Evolutionary conservation across 2,113 vertebrate genomes (phyloP).

Genomic region (Ifrita kowaldi): DNA sequence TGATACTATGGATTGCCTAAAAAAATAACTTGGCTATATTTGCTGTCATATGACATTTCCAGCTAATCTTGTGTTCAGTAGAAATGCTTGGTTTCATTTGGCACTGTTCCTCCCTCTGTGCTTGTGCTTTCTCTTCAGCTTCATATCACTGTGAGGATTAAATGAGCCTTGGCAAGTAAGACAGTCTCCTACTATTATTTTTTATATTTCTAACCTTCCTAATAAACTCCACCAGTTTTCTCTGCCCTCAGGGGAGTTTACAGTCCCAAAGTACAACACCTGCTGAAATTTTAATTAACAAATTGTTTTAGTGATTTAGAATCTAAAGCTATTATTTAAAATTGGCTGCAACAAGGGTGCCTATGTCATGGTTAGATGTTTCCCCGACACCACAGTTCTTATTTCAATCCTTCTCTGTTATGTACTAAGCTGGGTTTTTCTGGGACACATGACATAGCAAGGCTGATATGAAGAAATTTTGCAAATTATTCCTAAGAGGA

Average conservation of each 20-base stretch:
- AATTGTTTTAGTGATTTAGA: background rate
- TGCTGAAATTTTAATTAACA: background rate
- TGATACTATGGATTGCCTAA: background rate
- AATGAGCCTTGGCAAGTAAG: constrained; percentile 20
- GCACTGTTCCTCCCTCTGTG: background rate
- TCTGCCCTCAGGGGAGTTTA: background rate
- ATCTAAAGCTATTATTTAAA: background rate
- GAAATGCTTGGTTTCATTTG: background rate
- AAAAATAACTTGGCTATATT: background rate
- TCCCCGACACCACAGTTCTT: background rate
- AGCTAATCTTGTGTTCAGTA: background rate
- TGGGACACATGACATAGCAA: background rate
- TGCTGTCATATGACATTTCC: background rate
- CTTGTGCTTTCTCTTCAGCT: constrained; percentile 6
- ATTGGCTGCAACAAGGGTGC: background rate
- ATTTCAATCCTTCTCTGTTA: background rate
- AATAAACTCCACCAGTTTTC: background rate
- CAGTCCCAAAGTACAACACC: background rate
- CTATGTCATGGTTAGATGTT: background rate
- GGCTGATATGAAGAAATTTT: background rate
- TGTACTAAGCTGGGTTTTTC: accelerated
- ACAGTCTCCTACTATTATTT: background rate
- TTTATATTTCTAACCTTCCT: background rate
- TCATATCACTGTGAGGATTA: background rate
- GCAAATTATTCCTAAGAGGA: background rate